Percentiles rank a stretch among this genome's conserved stretches.
These are phyloP conservation scores for Saturnia japonica DNA, from an alignment of 2,888 invertebrate genomes.

Conservation along the genomic window DNA sequence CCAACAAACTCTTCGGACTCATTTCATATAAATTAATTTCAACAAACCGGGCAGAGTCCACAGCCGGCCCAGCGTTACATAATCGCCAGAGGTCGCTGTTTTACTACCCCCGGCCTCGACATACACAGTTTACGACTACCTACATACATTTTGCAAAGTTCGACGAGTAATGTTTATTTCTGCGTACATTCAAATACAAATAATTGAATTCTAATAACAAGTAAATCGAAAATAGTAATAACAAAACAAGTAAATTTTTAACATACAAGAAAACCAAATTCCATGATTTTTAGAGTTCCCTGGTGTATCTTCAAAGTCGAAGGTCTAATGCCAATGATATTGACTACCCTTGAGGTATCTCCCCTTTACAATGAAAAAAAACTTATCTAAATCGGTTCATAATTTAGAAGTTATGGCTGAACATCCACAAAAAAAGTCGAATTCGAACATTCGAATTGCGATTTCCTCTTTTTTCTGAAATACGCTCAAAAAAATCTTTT, in stretches of 20 bases:
- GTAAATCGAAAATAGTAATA: background rate
- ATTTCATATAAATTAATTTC: constrained; percentile 22
- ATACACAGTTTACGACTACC: constrained; percentile 13
- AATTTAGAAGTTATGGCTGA: no score
- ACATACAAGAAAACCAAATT: no score
- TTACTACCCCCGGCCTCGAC: constrained; percentile 9
- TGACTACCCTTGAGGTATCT: no score
- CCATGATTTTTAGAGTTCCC: no score
- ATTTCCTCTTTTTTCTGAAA: no score
- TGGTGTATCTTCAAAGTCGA: no score
- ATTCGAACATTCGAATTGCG: no score
- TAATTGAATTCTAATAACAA: background rate
- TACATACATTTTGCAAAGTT: constrained; percentile 8
- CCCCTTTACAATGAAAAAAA: no score
- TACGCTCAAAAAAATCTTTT: no score
- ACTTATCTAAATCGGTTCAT: no score
- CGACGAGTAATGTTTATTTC: constrained; percentile 8
- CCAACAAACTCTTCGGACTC: constrained; percentile 17
- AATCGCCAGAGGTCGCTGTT: constrained; percentile 10
- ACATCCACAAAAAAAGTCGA: no score
- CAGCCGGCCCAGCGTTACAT: background rate
- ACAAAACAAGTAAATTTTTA: background rate
- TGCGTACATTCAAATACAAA: constrained; percentile 8
- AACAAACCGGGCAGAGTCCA: constrained; percentile 13
- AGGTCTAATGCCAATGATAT: no score